Evolutionary conservation across 2,113 vertebrate genomes (phyloP).

Genomic region (Synchiropus splendidus): DNA sequence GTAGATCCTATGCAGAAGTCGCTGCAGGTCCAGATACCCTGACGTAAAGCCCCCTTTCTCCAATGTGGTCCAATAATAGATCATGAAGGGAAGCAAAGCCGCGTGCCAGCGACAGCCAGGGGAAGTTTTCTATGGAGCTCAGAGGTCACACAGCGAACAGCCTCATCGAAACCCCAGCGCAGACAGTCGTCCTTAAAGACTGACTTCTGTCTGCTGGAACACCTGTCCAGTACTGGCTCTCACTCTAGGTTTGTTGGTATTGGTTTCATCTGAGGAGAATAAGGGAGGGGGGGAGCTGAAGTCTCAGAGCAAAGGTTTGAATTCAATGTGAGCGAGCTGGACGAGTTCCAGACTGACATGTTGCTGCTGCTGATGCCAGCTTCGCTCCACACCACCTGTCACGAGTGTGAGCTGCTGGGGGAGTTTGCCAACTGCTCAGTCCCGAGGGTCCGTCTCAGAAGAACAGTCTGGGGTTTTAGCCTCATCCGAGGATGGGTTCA

Average conservation of each 20-base stretch:
- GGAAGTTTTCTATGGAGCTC: constrained; percentile 38
- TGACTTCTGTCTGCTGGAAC: constrained; percentile 22
- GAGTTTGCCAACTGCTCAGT: constrained; percentile 37
- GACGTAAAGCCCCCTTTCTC: constrained; percentile 20
- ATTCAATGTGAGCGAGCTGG: constrained; percentile 37
- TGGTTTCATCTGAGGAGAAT: constrained; percentile 20
- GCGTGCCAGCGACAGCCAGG: constrained; percentile 27
- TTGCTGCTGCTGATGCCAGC: constrained; percentile 37
- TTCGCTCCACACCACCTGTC: constrained; percentile 46
- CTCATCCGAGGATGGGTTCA: background rate
- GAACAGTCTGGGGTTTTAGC: constrained; percentile 14
- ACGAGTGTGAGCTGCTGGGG: constrained; percentile 31
- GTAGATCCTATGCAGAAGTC: constrained; percentile 11
- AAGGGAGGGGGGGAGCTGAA: constrained; percentile 15
- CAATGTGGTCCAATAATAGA: constrained; percentile 41
- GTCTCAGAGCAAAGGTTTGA: constrained; percentile 34
- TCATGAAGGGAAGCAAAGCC: constrained; percentile 38
- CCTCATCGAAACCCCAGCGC: background rate
- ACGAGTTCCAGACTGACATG: constrained; percentile 34
- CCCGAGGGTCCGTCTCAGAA: constrained; percentile 2
- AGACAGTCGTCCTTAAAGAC: constrained; percentile 6
- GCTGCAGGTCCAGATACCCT: constrained; percentile 42
- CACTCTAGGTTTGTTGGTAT: constrained; percentile 19
- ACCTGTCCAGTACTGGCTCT: constrained; percentile 22
- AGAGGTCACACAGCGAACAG: constrained; percentile 13